Evolutionary conservation across 2,113 vertebrate species (phyloP), one percentile per base, ranked within the genome.

Genomic region (Marmota monax): DNA sequence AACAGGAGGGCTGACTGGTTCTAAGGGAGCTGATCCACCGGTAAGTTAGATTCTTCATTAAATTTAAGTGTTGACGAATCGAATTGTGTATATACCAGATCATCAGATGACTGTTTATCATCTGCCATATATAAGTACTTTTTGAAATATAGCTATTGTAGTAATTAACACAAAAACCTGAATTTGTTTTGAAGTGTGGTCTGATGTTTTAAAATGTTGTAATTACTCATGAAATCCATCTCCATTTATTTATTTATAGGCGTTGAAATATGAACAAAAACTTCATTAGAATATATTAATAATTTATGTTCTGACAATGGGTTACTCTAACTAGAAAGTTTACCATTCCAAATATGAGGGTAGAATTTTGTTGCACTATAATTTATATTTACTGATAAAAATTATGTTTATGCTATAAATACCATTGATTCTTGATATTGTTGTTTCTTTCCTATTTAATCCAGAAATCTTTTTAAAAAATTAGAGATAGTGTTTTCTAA

Each of bases 11-110:
- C 95, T 98, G 97, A 37, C 96, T 97, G 98, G 98, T 97, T 97
- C 97, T 92, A 98, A 98, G 88, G 98, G 97, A 92, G 96, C 98
- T 37, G 98, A 98, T 88, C 98, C 98, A 67, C 98, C 98, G 96
- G 98, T 98, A 98, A 98, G 98, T 98, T 95, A 90, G 84, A 95
- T 70, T 67, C 25, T 96, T 97, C 84, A 90, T 95, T 97, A 95
- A 77, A 95, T 95, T 83, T 96, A 83, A 93, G 22, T 95, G 18
- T 90, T 96, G n/a, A 95, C 0, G 0, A 77, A 95, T 80, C 83
- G 76, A 94, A 76, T 76, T 83, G 23, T 94, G 58, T 84, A 72
- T n/a, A 65, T 4, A 65, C 8, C 29, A 88, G 76, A 72, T 87
- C 22, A 65, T 91, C 48, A 88, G 51, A 53, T 84, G 77, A 37